These are phyloP conservation scores for Hirundichthys speculiger DNA, from an alignment of 2,113 vertebrate genomes.

Conservation along the genomic window DNA sequence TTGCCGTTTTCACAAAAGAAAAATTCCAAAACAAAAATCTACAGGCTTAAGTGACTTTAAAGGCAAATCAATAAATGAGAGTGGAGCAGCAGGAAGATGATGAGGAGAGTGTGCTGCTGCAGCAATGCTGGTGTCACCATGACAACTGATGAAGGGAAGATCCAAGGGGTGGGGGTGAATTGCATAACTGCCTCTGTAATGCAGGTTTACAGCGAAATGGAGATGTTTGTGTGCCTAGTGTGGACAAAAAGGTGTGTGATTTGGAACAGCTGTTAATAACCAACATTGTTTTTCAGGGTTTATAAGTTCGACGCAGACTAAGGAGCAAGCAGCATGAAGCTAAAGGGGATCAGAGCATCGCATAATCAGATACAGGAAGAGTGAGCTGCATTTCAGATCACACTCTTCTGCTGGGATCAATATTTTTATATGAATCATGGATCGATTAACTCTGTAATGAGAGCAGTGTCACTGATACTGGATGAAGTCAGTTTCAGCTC, in stretches of 20 bases:
- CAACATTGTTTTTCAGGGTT: no score
- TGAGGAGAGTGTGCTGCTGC: conserved; percentile 39
- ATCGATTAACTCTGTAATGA: no score
- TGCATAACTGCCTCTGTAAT: conserved; percentile 55
- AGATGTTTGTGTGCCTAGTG: neutral
- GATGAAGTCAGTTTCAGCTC: no score
- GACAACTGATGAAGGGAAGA: conserved; percentile 53
- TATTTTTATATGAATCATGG: no score
- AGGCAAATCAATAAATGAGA: conserved; percentile 24
- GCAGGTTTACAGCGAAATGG: conserved; percentile 5
- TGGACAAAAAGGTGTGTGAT: neutral
- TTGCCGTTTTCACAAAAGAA: neutral
- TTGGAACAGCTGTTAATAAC: no score
- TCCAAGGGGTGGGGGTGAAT: conserved; percentile 22
- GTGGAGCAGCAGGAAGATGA: conserved; percentile 17
- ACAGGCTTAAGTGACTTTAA: conserved; percentile 20
- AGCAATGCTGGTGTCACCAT: conserved; percentile 63
- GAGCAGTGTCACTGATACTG: no score
- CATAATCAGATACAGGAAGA: no score
- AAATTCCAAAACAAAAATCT: neutral
- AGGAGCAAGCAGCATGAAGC: no score
- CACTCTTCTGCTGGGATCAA: no score
- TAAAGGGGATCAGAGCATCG: no score
- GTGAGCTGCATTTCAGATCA: no score
- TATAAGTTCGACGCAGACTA: no score